A percentile compares a stretch with the other conserved stretches of the same genome.
Evolutionary conservation across 2,888 invertebrate genomes (phyloP).

Genomic region (Drosophila emarginata): DNA sequence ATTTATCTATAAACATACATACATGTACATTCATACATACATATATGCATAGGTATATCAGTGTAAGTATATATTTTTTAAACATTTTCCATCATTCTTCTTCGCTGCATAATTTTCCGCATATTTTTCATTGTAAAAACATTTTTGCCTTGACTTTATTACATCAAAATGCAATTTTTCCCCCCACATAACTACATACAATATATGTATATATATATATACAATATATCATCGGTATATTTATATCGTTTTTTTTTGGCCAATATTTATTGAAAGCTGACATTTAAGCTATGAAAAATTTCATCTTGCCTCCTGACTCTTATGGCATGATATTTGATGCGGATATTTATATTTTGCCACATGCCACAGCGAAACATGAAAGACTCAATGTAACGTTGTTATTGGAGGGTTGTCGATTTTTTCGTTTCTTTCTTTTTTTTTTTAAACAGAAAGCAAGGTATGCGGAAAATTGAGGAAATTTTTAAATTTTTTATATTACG

Average conservation of each 20-base stretch:
- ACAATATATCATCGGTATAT: neutral
- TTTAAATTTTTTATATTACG: neutral
- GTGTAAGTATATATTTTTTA: neutral
- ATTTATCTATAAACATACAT: neutral
- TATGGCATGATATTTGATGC: slow-evolving; percentile 37
- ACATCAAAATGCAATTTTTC: slow-evolving; percentile 50
- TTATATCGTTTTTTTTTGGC: slow-evolving; percentile 7
- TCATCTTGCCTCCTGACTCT: slow-evolving; percentile 30
- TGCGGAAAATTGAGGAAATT: neutral
- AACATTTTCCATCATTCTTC: neutral
- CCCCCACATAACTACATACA: neutral
- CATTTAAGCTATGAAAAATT: slow-evolving; percentile 56
- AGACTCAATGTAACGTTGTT: slow-evolving; percentile 42
- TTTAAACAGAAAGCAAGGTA: neutral
- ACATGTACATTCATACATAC: neutral
- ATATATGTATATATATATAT: slow-evolving; percentile 20
- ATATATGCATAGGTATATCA: neutral
- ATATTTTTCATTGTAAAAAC: slow-evolving; percentile 49
- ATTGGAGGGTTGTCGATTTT: neutral
- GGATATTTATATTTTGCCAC: slow-evolving; percentile 34
- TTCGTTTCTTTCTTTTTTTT: neutral
- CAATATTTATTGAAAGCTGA: slow-evolving; percentile 36
- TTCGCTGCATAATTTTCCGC: slow-evolving; percentile 5
- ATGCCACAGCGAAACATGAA: slow-evolving; percentile 35
- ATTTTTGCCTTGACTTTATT: slow-evolving; percentile 50